Conservation (phyloP, 2,797 vertebrate species). For the Trichosurus vulpecula region DNA sequence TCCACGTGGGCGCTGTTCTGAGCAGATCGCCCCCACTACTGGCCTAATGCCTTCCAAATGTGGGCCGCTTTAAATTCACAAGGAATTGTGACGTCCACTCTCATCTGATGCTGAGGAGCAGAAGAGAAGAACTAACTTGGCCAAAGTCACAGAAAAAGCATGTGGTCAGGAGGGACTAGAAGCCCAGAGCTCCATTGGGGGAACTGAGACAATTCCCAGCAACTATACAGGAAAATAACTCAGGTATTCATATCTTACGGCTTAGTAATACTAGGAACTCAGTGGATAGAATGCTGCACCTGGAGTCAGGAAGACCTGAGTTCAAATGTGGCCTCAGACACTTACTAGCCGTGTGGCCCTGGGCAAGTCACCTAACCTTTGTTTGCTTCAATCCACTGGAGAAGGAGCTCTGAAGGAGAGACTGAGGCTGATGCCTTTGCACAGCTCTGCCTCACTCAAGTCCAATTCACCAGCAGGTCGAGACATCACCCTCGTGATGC, state of each 20-base stretch:
- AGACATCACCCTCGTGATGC: too few relatives aligned
- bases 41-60: neutral
- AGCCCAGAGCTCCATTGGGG: accelerated
- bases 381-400: too few relatives aligned
- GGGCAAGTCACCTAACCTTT: too few relatives aligned
- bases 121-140: accelerated
- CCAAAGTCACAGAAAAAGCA: neutral
- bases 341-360: too few relatives aligned
- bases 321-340: too few relatives aligned
- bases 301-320: too few relatives aligned
- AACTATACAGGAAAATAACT: neutral
- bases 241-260: neutral
- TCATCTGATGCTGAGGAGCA: neutral
- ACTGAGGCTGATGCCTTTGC: too few relatives aligned
- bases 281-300: too few relatives aligned
- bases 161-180: neutral
- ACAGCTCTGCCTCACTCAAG: too few relatives aligned
- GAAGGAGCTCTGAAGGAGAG: too few relatives aligned
- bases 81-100: neutral
- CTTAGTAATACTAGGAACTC: neutral
- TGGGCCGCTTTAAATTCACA: neutral
- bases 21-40: neutral
- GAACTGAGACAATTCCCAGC: neutral
- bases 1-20: neutral
- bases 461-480: too few relatives aligned